Percentiles rank a stretch among this genome's conserved stretches.
Evolutionary conservation across 2,797 vertebrate genomes (phyloP).

Genomic region (Novumbra hubbsi): DNA sequence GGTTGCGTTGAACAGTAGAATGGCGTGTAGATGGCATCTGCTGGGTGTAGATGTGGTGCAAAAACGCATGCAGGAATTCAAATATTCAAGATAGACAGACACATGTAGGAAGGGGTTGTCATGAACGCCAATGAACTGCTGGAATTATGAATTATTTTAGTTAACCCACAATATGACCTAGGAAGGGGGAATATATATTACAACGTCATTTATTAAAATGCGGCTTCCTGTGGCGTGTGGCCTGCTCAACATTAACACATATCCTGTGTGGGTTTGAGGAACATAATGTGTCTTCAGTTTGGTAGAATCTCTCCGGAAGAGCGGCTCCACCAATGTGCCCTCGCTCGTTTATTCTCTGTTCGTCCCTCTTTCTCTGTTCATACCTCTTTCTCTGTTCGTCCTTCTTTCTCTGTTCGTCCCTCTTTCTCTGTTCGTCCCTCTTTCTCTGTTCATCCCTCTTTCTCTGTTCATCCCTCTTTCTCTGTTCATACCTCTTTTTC

Average conservation of each 20-base stretch:
- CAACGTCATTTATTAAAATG: too few species aligned
- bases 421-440: background rate
- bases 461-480: background rate
- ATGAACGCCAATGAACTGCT: too few species aligned
- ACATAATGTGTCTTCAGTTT: background rate
- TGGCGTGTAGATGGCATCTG: background rate
- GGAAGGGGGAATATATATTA: too few species aligned
- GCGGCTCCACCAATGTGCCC: background rate
- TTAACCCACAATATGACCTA: too few species aligned
- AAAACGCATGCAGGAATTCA: background rate
- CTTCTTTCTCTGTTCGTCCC: background rate
- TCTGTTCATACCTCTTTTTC: too few species aligned
- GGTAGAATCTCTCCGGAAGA: background rate
- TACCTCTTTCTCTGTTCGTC: background rate
- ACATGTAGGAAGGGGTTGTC: too few species aligned
- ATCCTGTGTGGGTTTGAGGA: too few species aligned
- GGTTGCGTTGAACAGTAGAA: slow-evolving; percentile 5
- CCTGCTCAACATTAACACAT: too few species aligned
- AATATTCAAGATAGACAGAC: background rate
- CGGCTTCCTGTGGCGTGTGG: too few species aligned
- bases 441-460: background rate
- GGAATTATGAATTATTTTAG: too few species aligned
- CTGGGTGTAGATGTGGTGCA: background rate
- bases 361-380: background rate
- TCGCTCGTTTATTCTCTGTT: background rate